Base-by-base conservation (phyloP, 2,888 invertebrate species). In the Cordilura impudica region DNA sequence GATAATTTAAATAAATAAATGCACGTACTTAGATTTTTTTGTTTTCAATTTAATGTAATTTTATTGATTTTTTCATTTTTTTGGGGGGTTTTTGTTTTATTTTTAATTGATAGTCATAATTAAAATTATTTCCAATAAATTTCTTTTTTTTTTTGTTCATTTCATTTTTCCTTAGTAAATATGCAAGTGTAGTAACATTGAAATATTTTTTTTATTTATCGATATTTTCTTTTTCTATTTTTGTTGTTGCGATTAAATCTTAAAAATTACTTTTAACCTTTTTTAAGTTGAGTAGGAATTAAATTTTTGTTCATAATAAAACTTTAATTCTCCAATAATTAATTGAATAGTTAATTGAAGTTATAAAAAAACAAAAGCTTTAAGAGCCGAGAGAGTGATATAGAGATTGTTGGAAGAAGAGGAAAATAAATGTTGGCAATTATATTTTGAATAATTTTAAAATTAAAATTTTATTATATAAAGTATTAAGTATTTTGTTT, bases 161-260 rank as follows among this genome's bases (percentile, higher is more conserved):
- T 49, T 73, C 18, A 61, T 74, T 63, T 45, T 39, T 73, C 70
- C 53, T 75, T 79, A 67, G 67, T 61, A 78, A 78, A 49, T 79
- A 79, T 63, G 75, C 75, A 79, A 75, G 78, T 79, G 71, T 75
- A n/a, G n/a, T n/a, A 79, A 75, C 74, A 79, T 71, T 79, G 51
- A 75, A 75, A 67, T 75, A 49, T 67, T 78, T 67, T n/a, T 43
- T 53, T 47, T 51, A 54, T 53, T 61, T 61, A 29, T 66, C 54
- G 16, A 53, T 53, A 26, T 29, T 18, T 58, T 23, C 29, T 43
- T 49, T 19, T 74, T 60, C n/a, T 60, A 14, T 31, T 61, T 53
- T 54, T 63, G 1, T 23, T 51, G 21, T 78, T 72, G 65, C 49
- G 47, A 45, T 39, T 29, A 67, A 26, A 72, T 53, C 56, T 75